Base-by-base conservation (phyloP, 1,140 invertebrate species). In the Chironomus striatipennis region DNA sequence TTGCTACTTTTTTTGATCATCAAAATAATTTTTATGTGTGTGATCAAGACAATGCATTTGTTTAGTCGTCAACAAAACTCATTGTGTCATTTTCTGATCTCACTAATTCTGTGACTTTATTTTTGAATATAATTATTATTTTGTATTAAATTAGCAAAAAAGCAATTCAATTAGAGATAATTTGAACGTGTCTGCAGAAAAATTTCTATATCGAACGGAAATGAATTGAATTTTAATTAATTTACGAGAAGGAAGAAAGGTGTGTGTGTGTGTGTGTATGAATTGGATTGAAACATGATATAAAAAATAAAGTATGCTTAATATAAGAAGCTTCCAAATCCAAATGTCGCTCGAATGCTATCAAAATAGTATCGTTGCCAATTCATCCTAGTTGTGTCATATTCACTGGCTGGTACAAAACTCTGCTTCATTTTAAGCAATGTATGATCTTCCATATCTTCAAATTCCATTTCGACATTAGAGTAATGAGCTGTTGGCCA, bases 401-500 rank as follows among this genome's bases (percentile, higher is more conserved):
- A 87, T 79, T 97, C 94, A 20, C 86, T 86, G 47, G 85, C 79
- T 6, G 95, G 95, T 72, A 98, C 90, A 43, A 90, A 90, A 2
- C 86, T 89, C 83, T 98, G 96, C 72, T 85, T 88, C 42, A 98
- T 79, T 74, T 83, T 88, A 47, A 98, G 87, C 80, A 91, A 85
- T 0, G 96, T 98, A 78, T 91, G 90, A 80, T 95, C 94, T 70
- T 86, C 87, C 83, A 92, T 92, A 84, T 98, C 90, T 64, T 89
- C 85, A 75, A 99, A 91, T 74, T 89, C 87, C 57, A 98, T 88
- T 9, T 88, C 90, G 64, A 99, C 97, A 77, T 89, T 87, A 0
- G 97, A 98, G 84, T 90, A 96, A 85, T 98, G 95, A 73, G 90
- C 93, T 24, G 87, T 87, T 6, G 97, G 96, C 96, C 98, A 99